A percentile compares a stretch with the other conserved stretches of the same genome.
These are phyloP conservation scores for Odontothrips loti DNA, from an alignment of 2,888 invertebrate species.

Conservation along the genomic window DNA sequence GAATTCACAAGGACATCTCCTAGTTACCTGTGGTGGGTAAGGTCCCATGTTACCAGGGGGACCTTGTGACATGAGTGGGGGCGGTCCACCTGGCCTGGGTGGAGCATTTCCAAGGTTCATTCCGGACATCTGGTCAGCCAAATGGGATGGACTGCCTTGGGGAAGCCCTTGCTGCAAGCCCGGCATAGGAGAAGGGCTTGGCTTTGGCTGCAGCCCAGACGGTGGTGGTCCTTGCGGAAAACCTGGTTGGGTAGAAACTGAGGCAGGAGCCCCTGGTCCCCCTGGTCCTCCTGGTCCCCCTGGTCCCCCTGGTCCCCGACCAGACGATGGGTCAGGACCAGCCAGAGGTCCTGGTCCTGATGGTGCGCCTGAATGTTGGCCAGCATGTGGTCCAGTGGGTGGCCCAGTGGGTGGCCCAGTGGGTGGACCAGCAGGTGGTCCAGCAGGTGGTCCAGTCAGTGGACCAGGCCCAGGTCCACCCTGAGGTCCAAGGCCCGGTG, in stretches of 20 bases:
- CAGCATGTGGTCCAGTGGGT: neutral
- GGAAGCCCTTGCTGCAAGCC: neutral
- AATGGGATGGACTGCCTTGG: conserved; percentile 37
- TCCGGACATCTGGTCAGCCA: conserved; percentile 47
- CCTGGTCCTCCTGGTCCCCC: neutral
- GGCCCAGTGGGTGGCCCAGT: neutral
- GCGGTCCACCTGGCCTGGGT: conserved; percentile 36
- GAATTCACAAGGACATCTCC: neutral
- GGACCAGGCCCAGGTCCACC: neutral
- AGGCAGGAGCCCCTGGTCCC: conserved; percentile 1
- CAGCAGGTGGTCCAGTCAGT: conserved; percentile 15
- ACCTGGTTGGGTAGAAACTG: conserved; percentile 26
- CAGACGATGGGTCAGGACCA: conserved; percentile 5
- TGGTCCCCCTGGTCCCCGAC: conserved; percentile 34
- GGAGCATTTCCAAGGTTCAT: conserved; percentile 46
- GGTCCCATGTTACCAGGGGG: neutral
- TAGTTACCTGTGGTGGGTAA: neutral
- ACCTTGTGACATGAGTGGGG: neutral
- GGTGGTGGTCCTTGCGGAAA: conserved; percentile 27
- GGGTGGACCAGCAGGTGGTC: neutral
- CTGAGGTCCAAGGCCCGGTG: neutral
- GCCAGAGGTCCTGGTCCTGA: neutral
- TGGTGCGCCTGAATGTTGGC: neutral
- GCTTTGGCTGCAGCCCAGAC: neutral
- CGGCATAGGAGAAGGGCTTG: neutral